A percentile compares a stretch with the other conserved stretches of the same genome.
Evolutionary conservation across 1,140 invertebrate genomes (phyloP).

Genomic region (Zaprionus taronus): DNA sequence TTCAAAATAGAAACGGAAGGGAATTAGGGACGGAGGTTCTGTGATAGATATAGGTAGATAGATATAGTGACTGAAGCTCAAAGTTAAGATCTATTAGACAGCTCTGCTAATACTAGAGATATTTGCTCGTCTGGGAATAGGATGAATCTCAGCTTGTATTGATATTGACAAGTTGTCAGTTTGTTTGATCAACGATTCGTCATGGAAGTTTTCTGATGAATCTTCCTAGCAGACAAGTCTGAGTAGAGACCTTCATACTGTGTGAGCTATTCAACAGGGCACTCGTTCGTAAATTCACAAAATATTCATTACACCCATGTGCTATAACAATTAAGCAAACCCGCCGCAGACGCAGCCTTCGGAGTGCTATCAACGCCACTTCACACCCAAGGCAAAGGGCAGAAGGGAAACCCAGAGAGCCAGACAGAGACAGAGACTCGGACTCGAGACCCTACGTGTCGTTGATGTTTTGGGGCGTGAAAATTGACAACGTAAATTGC

Average conservation of each 20-base stretch:
- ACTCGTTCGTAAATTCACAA: conserved; percentile 6
- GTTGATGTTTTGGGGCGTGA: conserved; percentile 72
- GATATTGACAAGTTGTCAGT: neutral
- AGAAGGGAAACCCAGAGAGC: conserved; percentile 5
- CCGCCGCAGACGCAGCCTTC: conserved; percentile 4
- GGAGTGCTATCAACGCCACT: conserved; percentile 26
- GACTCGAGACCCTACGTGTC: conserved; percentile 5
- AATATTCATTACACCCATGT: conserved; percentile 35
- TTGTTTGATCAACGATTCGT: neutral
- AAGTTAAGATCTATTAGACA: too few relatives aligned
- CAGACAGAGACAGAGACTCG: neutral
- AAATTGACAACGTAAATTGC: conserved; percentile 81
- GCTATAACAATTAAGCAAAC: conserved; percentile 73
- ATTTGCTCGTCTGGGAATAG: neutral
- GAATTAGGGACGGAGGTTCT: too few relatives aligned
- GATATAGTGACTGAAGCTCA: too few relatives aligned
- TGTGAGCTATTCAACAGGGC: neutral
- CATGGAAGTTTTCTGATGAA: conserved; percentile 1
- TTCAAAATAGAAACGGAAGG: neutral
- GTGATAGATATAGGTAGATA: too few relatives aligned
- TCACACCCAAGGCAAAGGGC: conserved; percentile 22
- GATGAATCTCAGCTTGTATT: neutral
- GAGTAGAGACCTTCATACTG: conserved; percentile 5
- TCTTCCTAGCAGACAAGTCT: neutral
- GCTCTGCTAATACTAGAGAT: too few relatives aligned